Evolutionary conservation across 2,888 invertebrate species (phyloP), one percentile per base, ranked within the genome.

Genomic region (Clostera curtula): DNA sequence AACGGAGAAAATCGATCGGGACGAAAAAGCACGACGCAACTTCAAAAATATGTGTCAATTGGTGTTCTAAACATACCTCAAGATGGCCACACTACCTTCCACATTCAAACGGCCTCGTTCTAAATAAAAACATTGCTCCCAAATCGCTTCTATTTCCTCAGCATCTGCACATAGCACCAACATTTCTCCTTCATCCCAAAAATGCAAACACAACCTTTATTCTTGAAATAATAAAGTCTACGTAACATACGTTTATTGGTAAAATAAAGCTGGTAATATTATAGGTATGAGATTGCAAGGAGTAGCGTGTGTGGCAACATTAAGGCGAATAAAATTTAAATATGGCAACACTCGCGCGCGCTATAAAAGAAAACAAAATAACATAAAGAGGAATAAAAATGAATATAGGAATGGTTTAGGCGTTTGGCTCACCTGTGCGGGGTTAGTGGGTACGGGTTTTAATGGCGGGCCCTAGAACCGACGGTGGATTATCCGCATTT

Each of bases 281-380:
- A 66, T 68, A 66, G 67, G 67, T 70, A 76, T 73, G 73, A 79
- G 71, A 79, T 77, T 74, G 77, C 72, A 64, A 68, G 67, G 66
- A 70, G 64, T 66, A 62, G 66, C 70, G 75, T 73, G 72, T 79
- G 77, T 76, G 80, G 79, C 65, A 69, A 79, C 79, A 79, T 80
- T 82, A 80, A 79, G 79, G 75, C 70, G 61, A 74, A 80, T 79
- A 80, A 80, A 79, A 82, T 80, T 82, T 80, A 82, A 82, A 82
- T 82, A 82, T 74, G 73, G 79, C 72, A 71, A 72, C 79, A 76
- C 64, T 55, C 56, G 67, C 56, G 51, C 44, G 51, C 52, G 75
- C 68, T 67, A 73, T 76, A 73, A 76, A 76, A 63, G 65, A 63
- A 23, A 73, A 64, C 59, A 58, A 62, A 67, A 76, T 70, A 71